phyloP scores from a whole-genome alignment of 2,797 vertebrate species.

The Cynopterus sphinx region DNA sequence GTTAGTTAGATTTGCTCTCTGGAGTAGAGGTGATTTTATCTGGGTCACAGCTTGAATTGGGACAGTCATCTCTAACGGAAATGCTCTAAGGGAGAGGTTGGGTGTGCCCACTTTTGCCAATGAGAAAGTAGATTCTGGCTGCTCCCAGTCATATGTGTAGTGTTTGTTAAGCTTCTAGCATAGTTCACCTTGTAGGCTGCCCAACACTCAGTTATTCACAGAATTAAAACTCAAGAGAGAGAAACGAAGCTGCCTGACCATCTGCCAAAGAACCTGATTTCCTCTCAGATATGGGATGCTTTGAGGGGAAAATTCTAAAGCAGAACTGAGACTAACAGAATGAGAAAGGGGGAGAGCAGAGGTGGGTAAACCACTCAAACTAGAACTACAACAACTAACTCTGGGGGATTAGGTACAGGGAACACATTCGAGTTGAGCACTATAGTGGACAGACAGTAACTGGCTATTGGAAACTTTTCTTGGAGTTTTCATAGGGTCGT shows the following conservation, averaged over 20 bases:
- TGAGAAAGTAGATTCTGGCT: neutral
- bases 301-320: neutral
- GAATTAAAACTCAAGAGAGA: constrained; percentile 39
- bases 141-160: neutral
- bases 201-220: neutral
- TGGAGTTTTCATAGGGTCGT: constrained; percentile 1
- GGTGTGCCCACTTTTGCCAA: neutral
- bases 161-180: neutral
- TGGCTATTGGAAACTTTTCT: neutral
- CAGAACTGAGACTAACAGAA: neutral
- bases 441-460: neutral
- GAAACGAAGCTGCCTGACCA: neutral
- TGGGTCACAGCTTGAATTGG: constrained; percentile 34
- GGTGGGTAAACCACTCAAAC: neutral
- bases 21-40: neutral
- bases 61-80: neutral
- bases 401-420: neutral
- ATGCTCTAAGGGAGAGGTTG: neutral
- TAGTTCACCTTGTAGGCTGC: neutral
- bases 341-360: neutral
- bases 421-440: neutral
- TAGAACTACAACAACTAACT: neutral
- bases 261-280: neutral
- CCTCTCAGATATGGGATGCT: neutral
- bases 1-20: constrained; percentile 11